Evolutionary conservation across 1,140 invertebrate genomes (phyloP).

Genomic region (Drosophila cardini): DNA sequence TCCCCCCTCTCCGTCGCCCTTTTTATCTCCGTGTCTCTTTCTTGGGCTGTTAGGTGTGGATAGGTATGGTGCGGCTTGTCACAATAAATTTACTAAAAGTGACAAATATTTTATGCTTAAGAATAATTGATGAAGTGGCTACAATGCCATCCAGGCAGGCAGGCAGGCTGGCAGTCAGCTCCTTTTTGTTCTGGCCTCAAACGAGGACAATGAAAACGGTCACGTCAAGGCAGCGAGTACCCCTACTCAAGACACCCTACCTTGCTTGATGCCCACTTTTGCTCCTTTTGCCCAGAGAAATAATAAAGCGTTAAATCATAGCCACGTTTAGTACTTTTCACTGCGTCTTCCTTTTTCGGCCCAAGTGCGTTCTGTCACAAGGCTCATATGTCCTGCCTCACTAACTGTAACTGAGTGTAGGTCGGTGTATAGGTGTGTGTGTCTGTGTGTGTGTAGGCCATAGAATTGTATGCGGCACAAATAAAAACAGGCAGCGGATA

Average conservation of each 20-base stretch:
- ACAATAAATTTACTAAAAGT: slow-evolving; percentile 84
- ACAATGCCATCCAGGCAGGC: slow-evolving; percentile 52
- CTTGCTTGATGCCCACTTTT: neutral
- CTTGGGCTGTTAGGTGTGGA: slow-evolving; percentile 56
- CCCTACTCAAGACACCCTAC: neutral
- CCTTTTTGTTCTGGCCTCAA: slow-evolving; percentile 15
- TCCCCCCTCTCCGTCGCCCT: neutral
- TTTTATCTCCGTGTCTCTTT: slow-evolving; percentile 17
- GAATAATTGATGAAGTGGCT: slow-evolving; percentile 84
- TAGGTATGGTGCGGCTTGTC: slow-evolving; percentile 63
- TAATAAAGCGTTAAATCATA: slow-evolving; percentile 83
- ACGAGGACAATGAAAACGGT: slow-evolving; percentile 47
- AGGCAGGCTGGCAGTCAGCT: neutral
- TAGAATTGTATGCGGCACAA: slow-evolving; percentile 64
- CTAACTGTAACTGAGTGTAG: slow-evolving; percentile 1
- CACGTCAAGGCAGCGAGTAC: slow-evolving; percentile 47
- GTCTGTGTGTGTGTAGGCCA: slow-evolving; percentile 42
- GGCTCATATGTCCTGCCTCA: slow-evolving; percentile 22
- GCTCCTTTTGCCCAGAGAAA: slow-evolving; percentile 47
- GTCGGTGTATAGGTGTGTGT: too few species aligned
- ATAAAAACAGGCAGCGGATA: slow-evolving; percentile 77
- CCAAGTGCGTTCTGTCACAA: slow-evolving; percentile 38
- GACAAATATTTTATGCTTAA: slow-evolving; percentile 84
- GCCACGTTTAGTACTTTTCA: slow-evolving; percentile 79
- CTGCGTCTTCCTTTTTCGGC: slow-evolving; percentile 37